phyloP scores from a whole-genome alignment of 2,888 invertebrate genomes.

The Mesoligia furuncula region DNA sequence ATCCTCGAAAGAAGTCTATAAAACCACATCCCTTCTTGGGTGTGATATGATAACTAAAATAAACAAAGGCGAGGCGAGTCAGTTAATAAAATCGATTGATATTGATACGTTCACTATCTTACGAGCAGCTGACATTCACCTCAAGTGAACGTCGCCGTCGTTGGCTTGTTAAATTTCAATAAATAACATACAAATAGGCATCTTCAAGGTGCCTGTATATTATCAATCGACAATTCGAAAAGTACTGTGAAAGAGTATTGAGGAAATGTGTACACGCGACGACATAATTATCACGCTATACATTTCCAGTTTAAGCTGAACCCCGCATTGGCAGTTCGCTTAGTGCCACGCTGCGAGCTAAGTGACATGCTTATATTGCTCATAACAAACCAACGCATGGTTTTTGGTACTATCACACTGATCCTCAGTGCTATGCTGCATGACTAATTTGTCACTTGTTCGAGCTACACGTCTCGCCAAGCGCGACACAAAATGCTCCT shows the following conservation, averaged over 20 bases:
- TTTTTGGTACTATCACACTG: not conserved
- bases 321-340: not conserved
- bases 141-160: not conserved
- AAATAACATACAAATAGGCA: constrained; percentile 19
- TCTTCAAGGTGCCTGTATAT: constrained; percentile 14
- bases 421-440: not conserved
- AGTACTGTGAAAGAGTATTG: not conserved
- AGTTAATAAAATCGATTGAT: constrained; percentile 52
- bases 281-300: too few relatives aligned
- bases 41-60: constrained; percentile 29
- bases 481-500: not conserved
- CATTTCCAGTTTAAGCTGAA: too few relatives aligned
- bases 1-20: constrained; percentile 21
- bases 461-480: not conserved
- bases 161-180: constrained; percentile 27
- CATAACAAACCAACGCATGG: not conserved
- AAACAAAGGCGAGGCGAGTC: constrained; percentile 49
- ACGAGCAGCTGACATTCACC: constrained; percentile 34
- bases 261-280: not conserved
- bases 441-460: not conserved
- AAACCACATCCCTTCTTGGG: constrained; percentile 9
- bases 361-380: not conserved
- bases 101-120: constrained; percentile 27
- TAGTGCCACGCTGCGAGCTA: not conserved
- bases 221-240: not conserved